Conservation (phyloP, 1,140 invertebrate genomes). For the Polyergus mexicanus region DNA sequence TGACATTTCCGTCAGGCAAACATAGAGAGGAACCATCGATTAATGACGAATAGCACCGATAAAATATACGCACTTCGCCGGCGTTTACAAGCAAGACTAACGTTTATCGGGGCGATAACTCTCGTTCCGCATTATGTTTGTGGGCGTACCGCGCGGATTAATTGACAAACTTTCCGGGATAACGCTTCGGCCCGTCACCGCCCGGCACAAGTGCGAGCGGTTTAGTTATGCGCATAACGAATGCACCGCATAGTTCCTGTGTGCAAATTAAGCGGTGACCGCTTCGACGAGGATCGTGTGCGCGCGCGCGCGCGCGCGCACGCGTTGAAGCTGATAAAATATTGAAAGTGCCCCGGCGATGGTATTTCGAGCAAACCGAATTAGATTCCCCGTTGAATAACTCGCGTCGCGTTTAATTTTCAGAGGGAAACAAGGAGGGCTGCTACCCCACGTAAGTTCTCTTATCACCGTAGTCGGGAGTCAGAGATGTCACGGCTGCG, state of each 20-base stretch:
- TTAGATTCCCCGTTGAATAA: conserved; percentile 10
- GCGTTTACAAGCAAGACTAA: conserved; percentile 53
- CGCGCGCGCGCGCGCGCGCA: neutral
- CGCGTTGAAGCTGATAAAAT: conserved; percentile 60
- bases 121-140: conserved; percentile 59
- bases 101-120: conserved; percentile 68
- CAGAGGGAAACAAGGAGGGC: neutral
- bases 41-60: neutral
- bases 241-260: conserved; percentile 66
- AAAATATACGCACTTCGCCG: conserved; percentile 52
- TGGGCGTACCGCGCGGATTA: conserved; percentile 61
- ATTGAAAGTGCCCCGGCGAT: conserved; percentile 61
- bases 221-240: conserved; percentile 72
- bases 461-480: neutral
- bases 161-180: conserved; percentile 73
- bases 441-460: neutral
- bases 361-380: conserved; percentile 27
- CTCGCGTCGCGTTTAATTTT: conserved; percentile 10
- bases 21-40: conserved; percentile 11
- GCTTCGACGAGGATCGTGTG: conserved; percentile 61
- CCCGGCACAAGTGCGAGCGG: conserved; percentile 52
- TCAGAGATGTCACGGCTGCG: neutral
- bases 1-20: neutral
- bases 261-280: conserved; percentile 72
- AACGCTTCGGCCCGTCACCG: conserved; percentile 55